These are phyloP conservation scores for Oreotrochilus melanogaster DNA, from an alignment of 2,113 vertebrate species.

Conservation along the genomic window DNA sequence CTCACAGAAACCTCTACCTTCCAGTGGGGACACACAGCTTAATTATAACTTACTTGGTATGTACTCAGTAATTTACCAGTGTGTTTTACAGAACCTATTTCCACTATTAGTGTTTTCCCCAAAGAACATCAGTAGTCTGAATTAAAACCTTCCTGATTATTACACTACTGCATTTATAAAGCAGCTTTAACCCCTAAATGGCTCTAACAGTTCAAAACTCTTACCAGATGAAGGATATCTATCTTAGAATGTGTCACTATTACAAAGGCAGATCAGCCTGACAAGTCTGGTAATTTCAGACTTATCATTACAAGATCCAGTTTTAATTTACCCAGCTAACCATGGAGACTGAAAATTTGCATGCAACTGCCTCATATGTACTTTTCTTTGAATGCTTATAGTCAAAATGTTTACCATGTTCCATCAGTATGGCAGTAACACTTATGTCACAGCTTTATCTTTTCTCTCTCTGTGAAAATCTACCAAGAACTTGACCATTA, in stretches of 20 bases:
- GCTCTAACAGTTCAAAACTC: not conserved
- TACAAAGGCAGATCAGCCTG: not conserved
- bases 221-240: not conserved
- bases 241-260: not conserved
- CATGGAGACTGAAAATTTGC: not conserved
- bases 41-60: not conserved
- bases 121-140: not conserved
- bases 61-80: not conserved
- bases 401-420: not conserved
- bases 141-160: not conserved
- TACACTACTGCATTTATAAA: not conserved
- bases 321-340: not conserved
- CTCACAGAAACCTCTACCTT: conserved; percentile 17
- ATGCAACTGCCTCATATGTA: not conserved
- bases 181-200: not conserved
- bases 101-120: not conserved
- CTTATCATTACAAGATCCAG: not conserved
- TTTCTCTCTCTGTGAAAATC: not conserved
- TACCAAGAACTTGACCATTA: not conserved
- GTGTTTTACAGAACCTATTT: not conserved
- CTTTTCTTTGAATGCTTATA: not conserved
- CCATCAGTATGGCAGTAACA: not conserved
- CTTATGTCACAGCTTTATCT: not conserved
- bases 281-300: not conserved
- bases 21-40: not conserved